Conservation (phyloP, 1,140 invertebrate species). For the Hyles euphorbiae region DNA sequence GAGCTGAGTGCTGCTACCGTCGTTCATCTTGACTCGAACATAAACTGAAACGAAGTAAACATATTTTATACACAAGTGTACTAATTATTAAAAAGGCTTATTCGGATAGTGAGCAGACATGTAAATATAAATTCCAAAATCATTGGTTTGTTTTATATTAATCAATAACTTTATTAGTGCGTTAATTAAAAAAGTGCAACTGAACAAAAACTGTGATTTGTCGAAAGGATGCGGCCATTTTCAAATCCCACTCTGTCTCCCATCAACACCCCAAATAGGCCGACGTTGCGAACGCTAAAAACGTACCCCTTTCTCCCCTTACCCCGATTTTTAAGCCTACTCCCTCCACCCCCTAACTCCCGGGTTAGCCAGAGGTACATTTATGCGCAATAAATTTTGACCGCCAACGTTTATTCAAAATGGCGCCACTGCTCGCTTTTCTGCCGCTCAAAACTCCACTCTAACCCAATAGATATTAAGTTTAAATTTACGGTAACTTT, state of each 20-base stretch:
- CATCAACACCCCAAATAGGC: constrained; percentile 72
- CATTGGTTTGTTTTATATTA: no score
- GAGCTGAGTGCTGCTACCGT: no score
- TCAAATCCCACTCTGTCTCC: constrained; percentile 44
- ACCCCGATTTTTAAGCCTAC: constrained; percentile 72
- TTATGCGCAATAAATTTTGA: constrained; percentile 75
- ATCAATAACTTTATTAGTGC: no score
- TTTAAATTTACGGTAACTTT: constrained; percentile 25
- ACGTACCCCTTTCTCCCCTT: constrained; percentile 60
- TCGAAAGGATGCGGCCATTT: no score
- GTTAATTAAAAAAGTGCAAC: no score
- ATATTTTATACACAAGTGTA: no score
- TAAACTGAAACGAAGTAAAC: no score
- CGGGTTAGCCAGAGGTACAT: constrained; percentile 73
- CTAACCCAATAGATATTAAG: constrained; percentile 27
- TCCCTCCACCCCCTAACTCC: constrained; percentile 64
- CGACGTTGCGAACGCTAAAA: constrained; percentile 71
- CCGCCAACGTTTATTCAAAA: constrained; percentile 60
- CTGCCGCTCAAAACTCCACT: constrained; percentile 34
- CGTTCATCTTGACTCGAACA: no score
- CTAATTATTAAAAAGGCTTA: no score
- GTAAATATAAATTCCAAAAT: no score
- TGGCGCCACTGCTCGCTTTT: constrained; percentile 41
- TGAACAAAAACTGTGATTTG: no score
- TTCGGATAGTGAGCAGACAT: no score